Evolutionary conservation across 2,797 vertebrate genomes (phyloP).

Genomic region (Xerus rutilus): DNA sequence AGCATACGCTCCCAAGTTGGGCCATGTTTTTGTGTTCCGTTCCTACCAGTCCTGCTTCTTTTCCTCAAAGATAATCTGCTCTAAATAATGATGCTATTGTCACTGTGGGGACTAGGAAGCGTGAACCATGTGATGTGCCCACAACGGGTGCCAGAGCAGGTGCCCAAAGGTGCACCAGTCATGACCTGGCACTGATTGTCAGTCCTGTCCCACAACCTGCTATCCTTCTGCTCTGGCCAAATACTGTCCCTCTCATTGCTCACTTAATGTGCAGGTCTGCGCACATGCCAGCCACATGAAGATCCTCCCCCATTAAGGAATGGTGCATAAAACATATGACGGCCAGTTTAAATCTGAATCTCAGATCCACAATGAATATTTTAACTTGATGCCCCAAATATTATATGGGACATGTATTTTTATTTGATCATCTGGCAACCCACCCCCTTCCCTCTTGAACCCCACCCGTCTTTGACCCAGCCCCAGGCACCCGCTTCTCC

Average conservation of each 20-base stretch:
- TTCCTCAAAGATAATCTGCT: background rate
- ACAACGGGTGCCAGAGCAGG: background rate
- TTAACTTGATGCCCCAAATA: background rate
- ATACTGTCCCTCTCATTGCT: background rate
- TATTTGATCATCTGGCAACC: background rate
- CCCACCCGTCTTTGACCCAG: background rate
- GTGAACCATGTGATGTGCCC: background rate
- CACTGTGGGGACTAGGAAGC: background rate
- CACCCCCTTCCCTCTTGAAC: background rate
- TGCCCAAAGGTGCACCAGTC: background rate
- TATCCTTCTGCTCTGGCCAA: no score
- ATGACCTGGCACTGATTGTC: background rate
- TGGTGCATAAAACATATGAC: background rate
- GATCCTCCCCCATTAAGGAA: background rate
- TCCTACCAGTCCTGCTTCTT: conserved; percentile 10
- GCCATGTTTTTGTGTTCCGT: background rate
- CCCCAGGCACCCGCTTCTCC: background rate
- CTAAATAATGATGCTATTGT: background rate
- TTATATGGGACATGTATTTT: background rate
- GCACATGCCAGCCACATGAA: background rate
- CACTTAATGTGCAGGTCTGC: background rate
- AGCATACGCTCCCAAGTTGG: background rate
- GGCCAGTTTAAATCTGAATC: background rate
- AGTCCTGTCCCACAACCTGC: background rate
- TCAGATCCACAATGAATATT: background rate